Conservation (phyloP, 2,888 invertebrate species). For the Hylaea fasciaria region DNA sequence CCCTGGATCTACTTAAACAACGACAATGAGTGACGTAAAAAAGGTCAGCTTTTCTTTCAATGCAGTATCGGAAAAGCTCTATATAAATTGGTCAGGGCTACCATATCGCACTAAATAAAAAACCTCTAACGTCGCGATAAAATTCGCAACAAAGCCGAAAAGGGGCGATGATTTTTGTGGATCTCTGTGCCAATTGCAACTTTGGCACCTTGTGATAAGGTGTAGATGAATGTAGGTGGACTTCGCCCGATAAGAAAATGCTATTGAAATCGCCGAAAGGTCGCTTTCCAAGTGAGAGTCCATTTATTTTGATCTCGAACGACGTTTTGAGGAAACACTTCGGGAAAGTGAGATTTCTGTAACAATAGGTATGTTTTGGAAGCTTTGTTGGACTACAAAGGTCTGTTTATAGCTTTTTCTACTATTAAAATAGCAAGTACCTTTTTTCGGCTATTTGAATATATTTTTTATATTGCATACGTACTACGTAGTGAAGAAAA, state of each 20-base stretch:
- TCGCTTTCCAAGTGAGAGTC: conserved; percentile 47
- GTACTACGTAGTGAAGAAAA: no score
- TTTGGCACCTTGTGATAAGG: conserved; percentile 47
- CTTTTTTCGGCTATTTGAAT: not conserved
- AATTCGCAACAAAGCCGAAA: conserved; percentile 66
- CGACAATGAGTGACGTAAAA: fast-evolving
- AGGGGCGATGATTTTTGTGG: conserved; percentile 49
- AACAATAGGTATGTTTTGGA: conserved; percentile 20
- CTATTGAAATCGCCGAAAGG: conserved; percentile 65
- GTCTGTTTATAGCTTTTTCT: conserved; percentile 6
- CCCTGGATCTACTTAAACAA: conserved; percentile 27
- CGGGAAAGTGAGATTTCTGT: conserved; percentile 45
- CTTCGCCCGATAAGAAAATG: conserved; percentile 51
- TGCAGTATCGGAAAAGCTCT: conserved; percentile 21
- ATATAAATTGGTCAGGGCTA: conserved; percentile 37
- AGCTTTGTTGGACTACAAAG: conserved; percentile 13
- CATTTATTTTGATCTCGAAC: conserved; percentile 64
- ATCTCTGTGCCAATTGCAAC: conserved; percentile 50
- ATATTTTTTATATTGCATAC: no score
- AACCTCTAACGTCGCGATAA: conserved; percentile 67
- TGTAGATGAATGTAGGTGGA: conserved; percentile 37
- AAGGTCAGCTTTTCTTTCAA: conserved; percentile 30
- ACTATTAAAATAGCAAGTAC: not conserved
- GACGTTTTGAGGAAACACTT: conserved; percentile 52
- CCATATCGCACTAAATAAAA: conserved; percentile 63